Conservation (phyloP, 2,113 vertebrate genomes). For the Dipodomys ordii region DNA sequence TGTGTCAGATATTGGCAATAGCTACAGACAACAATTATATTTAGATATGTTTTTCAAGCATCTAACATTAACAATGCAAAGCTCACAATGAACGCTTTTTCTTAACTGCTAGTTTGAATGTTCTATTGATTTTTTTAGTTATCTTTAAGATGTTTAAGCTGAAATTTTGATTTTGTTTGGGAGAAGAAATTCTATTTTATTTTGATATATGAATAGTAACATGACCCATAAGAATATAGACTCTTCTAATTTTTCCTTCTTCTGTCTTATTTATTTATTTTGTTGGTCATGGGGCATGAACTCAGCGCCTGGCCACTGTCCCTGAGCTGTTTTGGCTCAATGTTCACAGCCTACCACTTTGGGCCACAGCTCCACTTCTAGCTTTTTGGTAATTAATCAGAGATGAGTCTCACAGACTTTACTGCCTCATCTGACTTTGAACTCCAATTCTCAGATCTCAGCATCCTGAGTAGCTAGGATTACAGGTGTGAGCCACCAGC, state of each 20-base stretch:
- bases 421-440: no score
- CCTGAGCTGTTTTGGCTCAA: no score
- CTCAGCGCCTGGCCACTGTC: not conserved
- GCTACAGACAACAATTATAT: not conserved
- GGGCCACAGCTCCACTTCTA: no score
- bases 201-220: not conserved
- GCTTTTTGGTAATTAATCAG: no score
- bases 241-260: not conserved
- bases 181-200: constrained; percentile 15
- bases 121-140: not conserved
- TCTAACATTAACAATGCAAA: not conserved
- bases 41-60: constrained; percentile 53
- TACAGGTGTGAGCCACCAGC: no score
- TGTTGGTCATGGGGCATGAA: no score
- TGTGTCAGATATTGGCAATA: not conserved
- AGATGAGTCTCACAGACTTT: no score
- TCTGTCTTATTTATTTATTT: no score
- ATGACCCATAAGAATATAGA: not conserved
- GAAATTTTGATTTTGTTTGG: constrained; percentile 38
- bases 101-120: constrained; percentile 29
- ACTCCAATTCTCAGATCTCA: no score
- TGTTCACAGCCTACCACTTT: no score
- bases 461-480: no score
- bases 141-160: constrained; percentile 34
- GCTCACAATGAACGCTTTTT: not conserved